Base-by-base conservation (phyloP, 2,797 vertebrate species). In the Etheostoma perlongum region DNA sequence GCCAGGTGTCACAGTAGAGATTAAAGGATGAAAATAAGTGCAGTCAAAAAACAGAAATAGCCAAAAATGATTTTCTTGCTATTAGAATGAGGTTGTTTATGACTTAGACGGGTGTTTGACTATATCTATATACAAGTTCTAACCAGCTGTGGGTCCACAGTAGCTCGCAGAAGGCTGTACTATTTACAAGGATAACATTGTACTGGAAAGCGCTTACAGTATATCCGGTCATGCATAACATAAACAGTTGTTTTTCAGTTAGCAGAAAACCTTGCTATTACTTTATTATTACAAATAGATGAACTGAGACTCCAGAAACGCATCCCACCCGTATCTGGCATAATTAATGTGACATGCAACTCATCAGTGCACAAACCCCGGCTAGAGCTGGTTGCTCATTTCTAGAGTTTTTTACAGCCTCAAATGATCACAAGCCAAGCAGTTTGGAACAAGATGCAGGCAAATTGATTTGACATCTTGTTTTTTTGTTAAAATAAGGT, bases 281-380 rank as follows among this genome's bases (percentile, higher is more conserved):
- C 85, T 90, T 89, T 85, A 89, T 85, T 89, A 92, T 92, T 91
- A 92, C 90, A 92, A 92, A 93, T 91, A 85, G 81, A 93, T 92
- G 89, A 92, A 84, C 40, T 73, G 78, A 91, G 87, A 86, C 82
- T 87, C 52, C 69, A 82, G 82, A 83, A 89, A 88, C 64, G 48
- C 80, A 82, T 82, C 82, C 73, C 64, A 76, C 65, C 68, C 71
- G 5, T 72, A 89, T 88, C 87, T 83, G 81, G 88, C 88, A 93
- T 92, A 93, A 92, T 92, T 90, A 88, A 92, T 91, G 87, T 92
- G 91, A 92, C 91, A 85, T 78, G 79, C 83, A 78, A 81, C 87
- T 92, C 88, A 86, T 84, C 90, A 71, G 84, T 67, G 82, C 85
- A 79, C 83, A 89, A 87, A 90, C 84, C 84, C 86, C 77, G 67